These are phyloP conservation scores for Merodon equestris DNA, from an alignment of 2,888 invertebrate genomes.

Conservation along the genomic window DNA sequence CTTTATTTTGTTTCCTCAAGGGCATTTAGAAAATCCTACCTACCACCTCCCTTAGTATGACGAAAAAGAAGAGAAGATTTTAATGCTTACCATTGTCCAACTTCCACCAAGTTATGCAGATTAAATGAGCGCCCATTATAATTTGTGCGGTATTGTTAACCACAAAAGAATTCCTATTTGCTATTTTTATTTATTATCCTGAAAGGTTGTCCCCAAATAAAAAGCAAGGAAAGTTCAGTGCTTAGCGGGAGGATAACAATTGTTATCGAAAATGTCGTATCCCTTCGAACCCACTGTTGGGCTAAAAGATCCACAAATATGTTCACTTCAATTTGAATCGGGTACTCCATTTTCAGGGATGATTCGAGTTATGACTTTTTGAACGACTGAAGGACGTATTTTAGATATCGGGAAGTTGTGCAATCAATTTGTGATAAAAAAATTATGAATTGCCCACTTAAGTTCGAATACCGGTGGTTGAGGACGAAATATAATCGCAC, in stretches of 20 bases:
- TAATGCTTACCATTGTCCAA: conserved; percentile 36
- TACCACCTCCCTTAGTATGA: conserved; percentile 1
- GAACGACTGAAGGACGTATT: too few species aligned
- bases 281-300: not conserved
- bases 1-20: conserved; percentile 18
- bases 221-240: too few species aligned
- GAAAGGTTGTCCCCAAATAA: not conserved
- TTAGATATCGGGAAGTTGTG: too few species aligned
- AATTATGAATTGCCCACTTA: too few species aligned
- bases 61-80: conserved; percentile 4
- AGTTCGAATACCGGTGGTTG: too few species aligned
- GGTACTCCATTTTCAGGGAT: too few species aligned
- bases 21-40: conserved; percentile 12
- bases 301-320: too few species aligned
- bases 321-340: too few species aligned
- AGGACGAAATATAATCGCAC: too few species aligned
- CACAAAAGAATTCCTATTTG: conserved; percentile 4
- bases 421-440: too few species aligned
- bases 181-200: not conserved
- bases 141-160: conserved; percentile 23
- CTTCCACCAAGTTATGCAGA: conserved; percentile 17
- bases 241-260: not conserved
- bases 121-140: conserved; percentile 30
- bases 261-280: conserved; percentile 11
- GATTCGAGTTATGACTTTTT: too few species aligned